phyloP scores from a whole-genome alignment of 2,888 invertebrate species.

The Trimorus sp. region DNA sequence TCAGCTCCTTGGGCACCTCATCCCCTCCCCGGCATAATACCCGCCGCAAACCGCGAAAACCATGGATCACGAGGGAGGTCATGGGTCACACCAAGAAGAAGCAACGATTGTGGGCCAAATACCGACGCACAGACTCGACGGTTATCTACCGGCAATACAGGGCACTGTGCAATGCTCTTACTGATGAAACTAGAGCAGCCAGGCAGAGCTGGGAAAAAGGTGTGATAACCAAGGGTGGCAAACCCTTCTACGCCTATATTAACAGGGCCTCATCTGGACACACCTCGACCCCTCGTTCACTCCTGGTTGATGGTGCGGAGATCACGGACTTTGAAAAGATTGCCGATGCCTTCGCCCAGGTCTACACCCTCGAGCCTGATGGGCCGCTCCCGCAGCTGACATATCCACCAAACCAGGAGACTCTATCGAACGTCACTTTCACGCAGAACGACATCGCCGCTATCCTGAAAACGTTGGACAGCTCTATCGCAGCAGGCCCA shows the following conservation, averaged over 20 bases:
- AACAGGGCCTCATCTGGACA: not conserved
- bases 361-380: conserved; percentile 1
- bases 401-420: not conserved
- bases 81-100: not conserved
- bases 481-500: not conserved
- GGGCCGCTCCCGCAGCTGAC: not conserved
- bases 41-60: not conserved
- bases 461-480: not conserved
- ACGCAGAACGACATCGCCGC: not conserved
- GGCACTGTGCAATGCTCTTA: not conserved
- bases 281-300: not conserved
- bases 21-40: not conserved
- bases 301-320: not conserved
- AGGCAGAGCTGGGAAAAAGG: not conserved
- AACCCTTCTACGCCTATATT: conserved; percentile 5
- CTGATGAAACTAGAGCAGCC: not conserved
- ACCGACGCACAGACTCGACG: not conserved
- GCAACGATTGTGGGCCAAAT: not conserved
- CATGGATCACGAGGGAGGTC: conserved; percentile 4
- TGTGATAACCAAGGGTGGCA: not conserved
- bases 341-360: not conserved
- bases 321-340: not conserved
- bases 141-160: not conserved
- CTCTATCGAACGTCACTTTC: not conserved
- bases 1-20: not conserved